Conservation (phyloP, 1,140 invertebrate genomes). For the Philotrypesis tridentata region DNA sequence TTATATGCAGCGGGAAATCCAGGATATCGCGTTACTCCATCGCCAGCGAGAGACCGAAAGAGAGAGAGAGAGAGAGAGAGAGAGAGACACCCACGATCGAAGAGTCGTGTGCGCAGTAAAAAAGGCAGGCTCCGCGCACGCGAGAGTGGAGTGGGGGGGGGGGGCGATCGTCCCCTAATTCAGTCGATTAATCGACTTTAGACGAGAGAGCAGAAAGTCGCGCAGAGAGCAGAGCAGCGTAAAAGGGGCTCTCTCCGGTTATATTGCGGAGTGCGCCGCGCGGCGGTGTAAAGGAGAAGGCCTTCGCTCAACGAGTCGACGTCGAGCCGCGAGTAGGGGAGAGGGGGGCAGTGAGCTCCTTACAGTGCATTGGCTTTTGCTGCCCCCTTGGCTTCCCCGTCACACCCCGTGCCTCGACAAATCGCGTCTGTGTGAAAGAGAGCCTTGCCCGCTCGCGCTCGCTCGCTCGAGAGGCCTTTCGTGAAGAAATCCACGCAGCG, state of each 20-base stretch:
- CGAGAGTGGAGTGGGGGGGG: no score
- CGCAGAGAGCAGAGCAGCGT: no score
- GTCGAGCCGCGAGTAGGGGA: neutral
- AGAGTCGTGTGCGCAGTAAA: no score
- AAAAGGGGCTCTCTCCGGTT: conserved; percentile 3
- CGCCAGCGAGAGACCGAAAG: no score
- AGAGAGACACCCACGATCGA: no score
- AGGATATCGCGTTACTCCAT: neutral
- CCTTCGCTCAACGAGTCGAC: neutral
- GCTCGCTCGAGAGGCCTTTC: conserved; percentile 21
- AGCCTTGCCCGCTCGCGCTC: neutral
- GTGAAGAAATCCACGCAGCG: conserved; percentile 26
- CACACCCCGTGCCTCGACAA: conserved; percentile 46
- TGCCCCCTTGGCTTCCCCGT: conserved; percentile 41
- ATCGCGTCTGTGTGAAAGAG: conserved; percentile 6
- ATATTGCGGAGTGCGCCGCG: no score
- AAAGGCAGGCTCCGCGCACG: no score
- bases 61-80: no score
- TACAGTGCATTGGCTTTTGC: conserved; percentile 49
- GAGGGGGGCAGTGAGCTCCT: conserved; percentile 38
- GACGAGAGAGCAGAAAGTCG: no score
- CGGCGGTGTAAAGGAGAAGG: conserved; percentile 6
- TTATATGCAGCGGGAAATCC: no score
- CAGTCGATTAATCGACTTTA: no score
- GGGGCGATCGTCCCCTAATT: no score